Conservation (phyloP, 2,888 invertebrate species). For the Yponomeuta cagnagella region DNA sequence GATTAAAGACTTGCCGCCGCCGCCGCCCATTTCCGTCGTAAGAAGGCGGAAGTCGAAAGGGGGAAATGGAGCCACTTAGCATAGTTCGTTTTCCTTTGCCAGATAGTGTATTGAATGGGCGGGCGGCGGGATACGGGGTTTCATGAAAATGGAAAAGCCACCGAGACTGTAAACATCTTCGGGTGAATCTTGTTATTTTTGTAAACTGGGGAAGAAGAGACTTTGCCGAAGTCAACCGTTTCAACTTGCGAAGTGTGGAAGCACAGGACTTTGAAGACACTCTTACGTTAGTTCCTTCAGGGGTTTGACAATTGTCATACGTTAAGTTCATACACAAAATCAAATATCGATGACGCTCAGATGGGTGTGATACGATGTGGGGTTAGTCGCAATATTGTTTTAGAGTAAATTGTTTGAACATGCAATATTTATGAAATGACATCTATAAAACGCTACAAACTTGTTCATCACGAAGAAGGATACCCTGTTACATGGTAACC, state of each 20-base stretch:
- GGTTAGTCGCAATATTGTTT: too few species aligned
- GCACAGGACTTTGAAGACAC: not conserved
- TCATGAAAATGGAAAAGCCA: conserved; percentile 3
- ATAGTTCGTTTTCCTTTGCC: conserved; percentile 10
- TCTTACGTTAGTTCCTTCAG: too few species aligned
- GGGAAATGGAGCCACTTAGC: conserved; percentile 40
- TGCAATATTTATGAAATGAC: too few species aligned
- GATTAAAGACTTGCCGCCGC: conserved; percentile 38
- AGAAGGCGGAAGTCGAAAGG: conserved; percentile 7
- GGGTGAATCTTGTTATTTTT: not conserved
- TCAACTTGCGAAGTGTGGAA: not conserved
- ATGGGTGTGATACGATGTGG: too few species aligned
- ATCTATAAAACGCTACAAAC: too few species aligned
- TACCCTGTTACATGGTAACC: too few species aligned
- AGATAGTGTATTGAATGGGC: conserved; percentile 6
- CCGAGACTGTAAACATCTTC: conserved; percentile 1
- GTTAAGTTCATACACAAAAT: too few species aligned
- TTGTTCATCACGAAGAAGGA: too few species aligned
- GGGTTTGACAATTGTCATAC: too few species aligned
- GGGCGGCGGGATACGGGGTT: not conserved
- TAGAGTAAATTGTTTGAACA: too few species aligned
- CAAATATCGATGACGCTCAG: too few species aligned
- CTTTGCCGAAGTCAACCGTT: not conserved
- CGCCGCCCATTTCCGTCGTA: conserved; percentile 17
- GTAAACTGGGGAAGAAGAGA: not conserved